Evolutionary conservation across 2,797 vertebrate species (phyloP), one percentile per base, ranked within the genome.

Genomic region (Notolabrus celidotus): DNA sequence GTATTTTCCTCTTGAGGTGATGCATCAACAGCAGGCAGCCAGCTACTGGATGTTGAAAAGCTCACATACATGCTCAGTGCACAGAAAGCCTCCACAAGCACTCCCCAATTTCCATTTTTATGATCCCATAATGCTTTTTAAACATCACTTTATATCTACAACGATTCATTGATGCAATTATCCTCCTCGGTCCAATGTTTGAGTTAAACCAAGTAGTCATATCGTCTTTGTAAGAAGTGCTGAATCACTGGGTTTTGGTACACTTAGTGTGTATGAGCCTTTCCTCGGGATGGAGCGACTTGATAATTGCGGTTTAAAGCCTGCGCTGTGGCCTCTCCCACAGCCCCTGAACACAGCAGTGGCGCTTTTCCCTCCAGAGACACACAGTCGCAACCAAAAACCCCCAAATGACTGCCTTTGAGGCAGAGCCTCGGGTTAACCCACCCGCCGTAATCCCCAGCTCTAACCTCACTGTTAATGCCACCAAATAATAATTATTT

Each of bases 371-470:
- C 84, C 85, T 56, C 87, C 76, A 90, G 92, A 93, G 93, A 93
- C 93, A 80, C 71, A 3, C 25, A 91, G 92, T 92, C 91, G 83
- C 81, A 79, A 91, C 91, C 90, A 90, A 90, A 36, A 91, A 90
- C 83, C 88, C 88, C 79, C 58, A 84, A 87, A 83, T 83, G 80
- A 61, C 79, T 46, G 87, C 67, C 31, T 72, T 59, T 45, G 81
- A 75, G 81, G 80, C 73, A 7, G 65, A 46, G 75, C 12, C 9
- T 49, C 45, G 43, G 78, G 58, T 41, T 55, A 45, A 52, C 22
- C 66, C 47, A 50, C 33, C 56, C 17, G n/a, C 67, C 57, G 82
- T 84, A 86, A 81, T 87, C 74, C 71, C 68, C 61, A 45, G 20
- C 69, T 80, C 71, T 33, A 72, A 79, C 83, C 74, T 74, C 74